Evolutionary conservation across 1,140 invertebrate genomes (phyloP).

Genomic region (Drosophila dunni): DNA sequence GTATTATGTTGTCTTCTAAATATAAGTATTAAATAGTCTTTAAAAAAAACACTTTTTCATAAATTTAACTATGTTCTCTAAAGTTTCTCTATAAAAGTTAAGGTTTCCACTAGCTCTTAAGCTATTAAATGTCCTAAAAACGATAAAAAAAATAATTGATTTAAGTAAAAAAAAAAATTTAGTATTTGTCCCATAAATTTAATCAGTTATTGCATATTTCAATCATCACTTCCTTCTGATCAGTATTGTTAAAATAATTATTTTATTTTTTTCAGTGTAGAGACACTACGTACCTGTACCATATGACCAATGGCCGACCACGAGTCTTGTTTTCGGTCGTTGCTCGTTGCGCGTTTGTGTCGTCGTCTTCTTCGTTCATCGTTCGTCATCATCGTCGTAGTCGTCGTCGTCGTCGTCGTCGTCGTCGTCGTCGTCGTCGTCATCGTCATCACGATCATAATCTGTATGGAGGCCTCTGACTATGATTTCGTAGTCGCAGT

Average conservation of each 20-base stretch:
- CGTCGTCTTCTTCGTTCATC: slow-evolving; percentile 41
- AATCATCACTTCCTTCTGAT: neutral
- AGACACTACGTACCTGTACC: neutral
- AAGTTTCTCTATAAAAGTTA: too few species aligned
- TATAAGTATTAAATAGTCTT: too few species aligned
- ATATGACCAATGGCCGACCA: slow-evolving; percentile 51
- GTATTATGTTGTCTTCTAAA: too few species aligned
- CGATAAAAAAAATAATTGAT: too few species aligned
- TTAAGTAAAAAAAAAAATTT: too few species aligned
- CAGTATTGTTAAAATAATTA: neutral
- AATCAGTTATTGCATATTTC: too few species aligned
- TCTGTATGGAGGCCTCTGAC: slow-evolving; percentile 41
- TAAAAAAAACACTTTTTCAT: too few species aligned
- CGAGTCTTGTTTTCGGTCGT: slow-evolving; percentile 19
- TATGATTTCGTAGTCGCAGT: slow-evolving; percentile 68
- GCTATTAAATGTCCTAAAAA: too few species aligned
- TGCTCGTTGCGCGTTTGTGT: slow-evolving; percentile 48
- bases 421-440: slow-evolving; percentile 34
- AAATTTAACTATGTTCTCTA: too few species aligned
- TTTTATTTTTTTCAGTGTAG: neutral
- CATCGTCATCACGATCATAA: slow-evolving; percentile 24
- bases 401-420: slow-evolving; percentile 40
- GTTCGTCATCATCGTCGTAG: slow-evolving; percentile 36
- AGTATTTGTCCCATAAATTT: too few species aligned
- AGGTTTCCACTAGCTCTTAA: too few species aligned